Conservation (phyloP, 2,113 vertebrate genomes). For the Sebastes schlegelii region DNA sequence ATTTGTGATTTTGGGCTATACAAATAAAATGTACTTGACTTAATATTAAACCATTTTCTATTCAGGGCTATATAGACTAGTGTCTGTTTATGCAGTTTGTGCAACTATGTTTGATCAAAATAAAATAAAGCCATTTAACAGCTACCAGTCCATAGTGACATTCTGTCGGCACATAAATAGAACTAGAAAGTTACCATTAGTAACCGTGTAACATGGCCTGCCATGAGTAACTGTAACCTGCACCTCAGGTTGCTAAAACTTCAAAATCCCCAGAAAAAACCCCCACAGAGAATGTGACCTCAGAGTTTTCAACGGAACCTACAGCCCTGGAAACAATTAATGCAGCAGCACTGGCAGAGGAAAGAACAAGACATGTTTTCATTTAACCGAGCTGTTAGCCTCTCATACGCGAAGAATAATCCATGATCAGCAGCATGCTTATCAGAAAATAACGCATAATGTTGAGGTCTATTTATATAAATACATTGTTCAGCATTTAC, state of each 20-base stretch:
- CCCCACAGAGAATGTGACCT: slow-evolving; percentile 10
- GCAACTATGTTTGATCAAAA: background rate
- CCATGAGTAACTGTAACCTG: background rate
- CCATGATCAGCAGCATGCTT: background rate
- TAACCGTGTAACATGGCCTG: background rate
- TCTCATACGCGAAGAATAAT: background rate
- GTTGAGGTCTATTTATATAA: background rate
- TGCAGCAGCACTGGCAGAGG: slow-evolving; percentile 21
- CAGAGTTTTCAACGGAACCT: slow-evolving; percentile 10
- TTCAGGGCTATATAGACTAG: background rate
- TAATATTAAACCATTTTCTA: background rate
- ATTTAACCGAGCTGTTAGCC: background rate
- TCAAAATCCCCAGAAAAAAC: background rate
- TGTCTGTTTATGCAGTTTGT: background rate
- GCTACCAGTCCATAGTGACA: too few species aligned
- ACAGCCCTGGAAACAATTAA: slow-evolving; percentile 35
- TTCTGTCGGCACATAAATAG: background rate
- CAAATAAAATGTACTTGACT: too few species aligned
- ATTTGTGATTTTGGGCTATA: too few species aligned
- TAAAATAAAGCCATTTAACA: background rate
- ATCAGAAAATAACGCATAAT: background rate
- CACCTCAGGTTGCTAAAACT: background rate
- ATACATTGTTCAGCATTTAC: background rate
- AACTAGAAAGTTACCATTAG: background rate
- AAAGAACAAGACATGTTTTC: slow-evolving; percentile 10